phyloP scores from a whole-genome alignment of 2,797 vertebrate genomes.

The Tauraco hartlaubi region DNA sequence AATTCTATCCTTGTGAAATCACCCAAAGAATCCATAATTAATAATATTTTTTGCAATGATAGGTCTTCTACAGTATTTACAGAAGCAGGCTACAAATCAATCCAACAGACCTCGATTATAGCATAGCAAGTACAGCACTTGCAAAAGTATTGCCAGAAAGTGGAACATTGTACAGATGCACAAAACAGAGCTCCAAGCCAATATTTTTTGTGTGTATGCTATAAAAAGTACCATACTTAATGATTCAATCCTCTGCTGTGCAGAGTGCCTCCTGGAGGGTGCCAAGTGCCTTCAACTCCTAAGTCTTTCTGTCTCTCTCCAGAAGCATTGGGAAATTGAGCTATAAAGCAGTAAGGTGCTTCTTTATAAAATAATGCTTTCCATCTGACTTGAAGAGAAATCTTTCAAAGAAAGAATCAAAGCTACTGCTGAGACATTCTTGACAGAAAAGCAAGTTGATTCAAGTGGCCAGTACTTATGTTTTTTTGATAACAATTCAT shows the following conservation, averaged over 20 bases:
- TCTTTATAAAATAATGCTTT: conserved; percentile 58
- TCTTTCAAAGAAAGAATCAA: conserved; percentile 50
- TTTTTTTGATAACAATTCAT: conserved; percentile 57
- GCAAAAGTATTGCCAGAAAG: background rate
- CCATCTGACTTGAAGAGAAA: conserved; percentile 58
- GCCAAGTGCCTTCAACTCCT: conserved; percentile 46
- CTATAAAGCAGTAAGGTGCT: conserved; percentile 55
- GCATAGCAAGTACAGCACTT: background rate
- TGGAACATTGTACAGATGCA: background rate
- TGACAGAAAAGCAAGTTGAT: conserved; percentile 56
- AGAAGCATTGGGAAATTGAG: conserved; percentile 50
- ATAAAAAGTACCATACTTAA: background rate
- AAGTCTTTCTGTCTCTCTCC: conserved; percentile 34
- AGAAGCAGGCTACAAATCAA: background rate
- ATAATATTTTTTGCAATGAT: background rate
- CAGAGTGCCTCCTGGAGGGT: conserved; percentile 30
- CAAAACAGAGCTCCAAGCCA: background rate
- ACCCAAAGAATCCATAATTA: background rate
- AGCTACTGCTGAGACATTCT: conserved; percentile 63
- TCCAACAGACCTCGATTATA: background rate
- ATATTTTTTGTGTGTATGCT: background rate
- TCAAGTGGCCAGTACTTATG: conserved; percentile 57
- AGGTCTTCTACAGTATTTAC: background rate
- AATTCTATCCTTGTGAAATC: background rate
- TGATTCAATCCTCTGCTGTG: conserved; percentile 23